Percentiles rank a stretch among this genome's conserved stretches.
phyloP scores from a whole-genome alignment of 2,888 invertebrate species.

The Meteorus colon region DNA sequence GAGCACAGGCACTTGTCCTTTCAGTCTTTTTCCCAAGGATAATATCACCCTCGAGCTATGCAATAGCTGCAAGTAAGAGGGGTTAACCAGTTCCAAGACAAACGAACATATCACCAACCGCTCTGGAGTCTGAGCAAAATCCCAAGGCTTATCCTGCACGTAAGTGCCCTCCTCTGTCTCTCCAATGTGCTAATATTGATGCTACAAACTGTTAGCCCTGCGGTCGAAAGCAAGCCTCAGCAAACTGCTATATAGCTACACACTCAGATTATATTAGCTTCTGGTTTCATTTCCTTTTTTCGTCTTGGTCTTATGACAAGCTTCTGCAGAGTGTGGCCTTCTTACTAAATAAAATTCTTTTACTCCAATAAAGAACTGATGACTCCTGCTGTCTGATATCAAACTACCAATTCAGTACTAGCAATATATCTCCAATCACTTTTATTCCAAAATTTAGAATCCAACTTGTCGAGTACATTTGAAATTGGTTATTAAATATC shows the following conservation, averaged over 20 bases:
- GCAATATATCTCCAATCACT: too few relatives aligned
- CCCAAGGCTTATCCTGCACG: constrained; percentile 6
- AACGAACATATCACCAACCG: constrained; percentile 13
- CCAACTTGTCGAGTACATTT: too few relatives aligned
- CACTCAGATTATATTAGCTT: background rate
- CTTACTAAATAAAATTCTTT: too few relatives aligned
- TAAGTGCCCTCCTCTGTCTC: constrained; percentile 6
- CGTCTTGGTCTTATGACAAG: background rate
- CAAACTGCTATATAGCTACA: background rate
- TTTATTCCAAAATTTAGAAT: too few relatives aligned
- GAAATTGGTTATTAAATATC: too few relatives aligned
- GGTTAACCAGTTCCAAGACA: constrained; percentile 29
- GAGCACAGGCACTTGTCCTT: background rate
- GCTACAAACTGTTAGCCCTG: constrained; percentile 37
- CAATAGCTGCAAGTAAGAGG: background rate
- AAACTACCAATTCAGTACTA: too few relatives aligned
- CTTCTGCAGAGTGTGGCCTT: background rate
- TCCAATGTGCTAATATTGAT: constrained; percentile 34
- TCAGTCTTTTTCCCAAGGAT: constrained; percentile 10
- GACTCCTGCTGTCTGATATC: too few relatives aligned
- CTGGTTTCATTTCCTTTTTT: background rate
- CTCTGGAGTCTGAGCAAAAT: constrained; percentile 5
- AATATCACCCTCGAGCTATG: constrained; percentile 21
- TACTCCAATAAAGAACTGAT: too few relatives aligned
- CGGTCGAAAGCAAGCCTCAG: constrained; percentile 21